Conservation (phyloP, 35 echinoderm and acorn worm species). For the Hemicentrotus pulcherrimus region DNA sequence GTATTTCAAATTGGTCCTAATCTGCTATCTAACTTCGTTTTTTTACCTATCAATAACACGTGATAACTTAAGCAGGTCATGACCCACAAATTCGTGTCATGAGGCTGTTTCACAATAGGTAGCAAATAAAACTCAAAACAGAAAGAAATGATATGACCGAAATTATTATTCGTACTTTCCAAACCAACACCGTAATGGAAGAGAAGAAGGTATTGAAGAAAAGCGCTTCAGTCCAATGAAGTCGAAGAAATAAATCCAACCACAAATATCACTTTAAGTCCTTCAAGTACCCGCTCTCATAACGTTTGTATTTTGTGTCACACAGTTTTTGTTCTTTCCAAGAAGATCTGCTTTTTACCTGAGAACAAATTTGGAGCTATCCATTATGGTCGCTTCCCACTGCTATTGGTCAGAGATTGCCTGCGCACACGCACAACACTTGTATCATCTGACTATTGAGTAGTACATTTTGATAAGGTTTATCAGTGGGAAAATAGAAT, state of each 20-base stretch:
- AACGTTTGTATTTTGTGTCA: background rate
- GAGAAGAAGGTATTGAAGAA: background rate
- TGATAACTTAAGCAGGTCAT: too few species aligned
- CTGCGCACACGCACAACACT: background rate
- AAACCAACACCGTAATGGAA: background rate
- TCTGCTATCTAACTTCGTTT: too few species aligned
- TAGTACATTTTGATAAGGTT: background rate
- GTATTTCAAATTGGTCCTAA: too few species aligned
- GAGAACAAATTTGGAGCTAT: background rate
- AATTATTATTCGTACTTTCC: background rate
- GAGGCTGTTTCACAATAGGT: too few species aligned
- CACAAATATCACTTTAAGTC: background rate
- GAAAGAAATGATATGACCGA: too few species aligned
- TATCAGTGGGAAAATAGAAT: background rate
- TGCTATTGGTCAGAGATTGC: background rate
- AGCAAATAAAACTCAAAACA: too few species aligned
- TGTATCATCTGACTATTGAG: background rate
- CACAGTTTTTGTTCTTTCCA: background rate
- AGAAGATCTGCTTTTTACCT: background rate
- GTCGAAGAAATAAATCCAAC: background rate
- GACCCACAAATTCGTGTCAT: too few species aligned
- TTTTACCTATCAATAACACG: too few species aligned
- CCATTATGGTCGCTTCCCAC: background rate
- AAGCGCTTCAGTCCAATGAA: background rate
- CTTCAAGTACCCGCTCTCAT: background rate